A percentile compares a stretch with the other conserved stretches of the same genome.
phyloP scores from a whole-genome alignment of 2,797 vertebrate genomes.

The Premnoplex brunnescens region DNA sequence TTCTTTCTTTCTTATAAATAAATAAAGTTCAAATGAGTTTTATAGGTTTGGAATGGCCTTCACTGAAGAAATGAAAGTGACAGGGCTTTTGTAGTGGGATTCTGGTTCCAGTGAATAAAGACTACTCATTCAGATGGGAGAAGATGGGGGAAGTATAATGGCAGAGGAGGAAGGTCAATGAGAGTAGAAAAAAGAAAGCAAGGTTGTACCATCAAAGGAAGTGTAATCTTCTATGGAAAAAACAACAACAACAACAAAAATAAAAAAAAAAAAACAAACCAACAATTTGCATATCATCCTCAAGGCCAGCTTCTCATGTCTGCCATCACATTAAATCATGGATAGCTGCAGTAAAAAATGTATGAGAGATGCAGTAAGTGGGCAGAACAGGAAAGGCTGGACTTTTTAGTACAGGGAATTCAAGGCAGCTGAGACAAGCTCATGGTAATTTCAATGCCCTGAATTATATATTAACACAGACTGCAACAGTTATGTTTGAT shows the following conservation, averaged over 20 bases:
- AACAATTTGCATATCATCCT: not conserved
- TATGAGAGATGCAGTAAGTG: not conserved
- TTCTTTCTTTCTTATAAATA: not conserved
- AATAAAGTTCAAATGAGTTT: not conserved
- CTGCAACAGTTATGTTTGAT: not conserved
- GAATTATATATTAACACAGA: not conserved
- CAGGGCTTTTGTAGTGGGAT: not conserved
- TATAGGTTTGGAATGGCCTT: not conserved
- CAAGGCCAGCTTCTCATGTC: not conserved
- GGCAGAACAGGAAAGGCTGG: constrained; percentile 23
- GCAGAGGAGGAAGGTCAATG: not conserved
- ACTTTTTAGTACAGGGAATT: not conserved
- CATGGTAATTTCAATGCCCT: not conserved
- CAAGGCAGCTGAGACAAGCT: not conserved
- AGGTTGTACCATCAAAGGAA: not conserved
- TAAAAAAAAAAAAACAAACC: too few relatives aligned
- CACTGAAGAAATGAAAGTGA: not conserved
- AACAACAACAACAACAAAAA: too few relatives aligned
- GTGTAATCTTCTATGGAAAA: not conserved
- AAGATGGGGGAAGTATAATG: not conserved
- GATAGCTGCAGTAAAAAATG: not conserved
- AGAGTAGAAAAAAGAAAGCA: not conserved
- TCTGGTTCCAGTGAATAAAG: not conserved
- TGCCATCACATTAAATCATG: not conserved
- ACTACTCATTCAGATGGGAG: not conserved